Evolutionary conservation across 1,140 invertebrate genomes (phyloP).

Genomic region (Chlorops oryzae): DNA sequence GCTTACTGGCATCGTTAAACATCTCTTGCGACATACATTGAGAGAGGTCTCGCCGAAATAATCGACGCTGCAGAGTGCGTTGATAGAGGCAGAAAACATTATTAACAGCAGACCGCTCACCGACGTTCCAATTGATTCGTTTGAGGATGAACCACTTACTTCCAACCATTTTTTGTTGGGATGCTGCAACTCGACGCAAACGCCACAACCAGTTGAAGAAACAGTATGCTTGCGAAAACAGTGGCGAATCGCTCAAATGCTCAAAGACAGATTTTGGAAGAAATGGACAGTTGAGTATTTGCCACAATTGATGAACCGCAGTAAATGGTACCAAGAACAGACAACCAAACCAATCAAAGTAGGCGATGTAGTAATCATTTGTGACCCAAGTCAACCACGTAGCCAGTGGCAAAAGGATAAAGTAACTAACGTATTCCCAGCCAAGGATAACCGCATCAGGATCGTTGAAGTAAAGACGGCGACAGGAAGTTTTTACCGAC

Average conservation of each 20-base stretch:
- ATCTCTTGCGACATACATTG: not conserved
- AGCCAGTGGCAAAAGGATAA: slow-evolving; percentile 24
- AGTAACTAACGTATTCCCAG: no score
- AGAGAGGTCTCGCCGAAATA: not conserved
- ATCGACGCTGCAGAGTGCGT: slow-evolving; percentile 12
- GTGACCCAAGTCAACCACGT: slow-evolving; percentile 19
- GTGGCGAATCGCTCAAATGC: slow-evolving; percentile 22
- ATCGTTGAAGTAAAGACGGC: no score
- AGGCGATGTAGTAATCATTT: slow-evolving; percentile 29
- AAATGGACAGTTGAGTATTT: slow-evolving; percentile 30
- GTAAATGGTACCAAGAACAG: slow-evolving; percentile 25
- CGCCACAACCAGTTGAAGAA: slow-evolving; percentile 7
- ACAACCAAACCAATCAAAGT: slow-evolving; percentile 16
- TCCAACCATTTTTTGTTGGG: slow-evolving; percentile 34
- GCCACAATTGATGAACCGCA: slow-evolving; percentile 17
- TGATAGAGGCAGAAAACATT: slow-evolving; percentile 27
- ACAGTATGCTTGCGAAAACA: slow-evolving; percentile 9
- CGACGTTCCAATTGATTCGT: slow-evolving; percentile 22
- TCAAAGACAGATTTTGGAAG: slow-evolving; percentile 29
- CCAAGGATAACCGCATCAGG: no score
- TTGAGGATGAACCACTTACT: slow-evolving; percentile 27
- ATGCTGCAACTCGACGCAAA: slow-evolving; percentile 8
- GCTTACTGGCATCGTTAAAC: slow-evolving; percentile 16
- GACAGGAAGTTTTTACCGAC: no score
- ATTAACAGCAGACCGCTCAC: slow-evolving; percentile 37